Evolutionary conservation across 2,888 invertebrate species (phyloP).

Genomic region (Xiphydria camelus): DNA sequence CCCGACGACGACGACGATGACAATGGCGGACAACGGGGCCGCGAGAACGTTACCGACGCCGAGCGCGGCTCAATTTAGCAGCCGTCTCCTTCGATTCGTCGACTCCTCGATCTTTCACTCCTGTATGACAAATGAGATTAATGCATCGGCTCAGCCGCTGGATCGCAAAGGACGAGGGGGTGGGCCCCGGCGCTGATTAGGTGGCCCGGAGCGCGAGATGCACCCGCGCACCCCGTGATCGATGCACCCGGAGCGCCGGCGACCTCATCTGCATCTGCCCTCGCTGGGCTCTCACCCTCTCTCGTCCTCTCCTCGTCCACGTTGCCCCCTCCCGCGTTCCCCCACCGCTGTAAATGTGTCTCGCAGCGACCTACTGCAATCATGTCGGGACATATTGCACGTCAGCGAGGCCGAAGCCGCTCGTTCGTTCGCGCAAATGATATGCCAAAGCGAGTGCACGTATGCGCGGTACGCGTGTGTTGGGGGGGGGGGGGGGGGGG

Average conservation of each 20-base stretch:
- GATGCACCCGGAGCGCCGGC: constrained; percentile 21
- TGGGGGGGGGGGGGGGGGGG: neutral
- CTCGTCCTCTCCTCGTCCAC: constrained; percentile 23
- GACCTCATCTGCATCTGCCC: constrained; percentile 51
- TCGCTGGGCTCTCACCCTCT: constrained; percentile 21
- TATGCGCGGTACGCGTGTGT: too few relatives aligned
- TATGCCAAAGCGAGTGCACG: constrained; percentile 49
- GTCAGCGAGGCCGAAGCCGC: constrained; percentile 50
- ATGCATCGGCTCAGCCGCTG: constrained; percentile 35
- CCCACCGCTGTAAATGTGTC: constrained; percentile 30
- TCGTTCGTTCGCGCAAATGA: constrained; percentile 56
- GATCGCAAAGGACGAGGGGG: constrained; percentile 40
- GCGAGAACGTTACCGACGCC: too few relatives aligned
- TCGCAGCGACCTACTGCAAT: constrained; percentile 20
- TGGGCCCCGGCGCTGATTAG: constrained; percentile 44
- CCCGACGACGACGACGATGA: too few relatives aligned
- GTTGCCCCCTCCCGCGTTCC: constrained; percentile 32
- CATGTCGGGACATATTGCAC: constrained; percentile 52
- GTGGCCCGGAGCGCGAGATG: constrained; percentile 31
- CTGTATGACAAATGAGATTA: constrained; percentile 49
- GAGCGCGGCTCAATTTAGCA: too few relatives aligned
- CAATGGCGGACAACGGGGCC: too few relatives aligned
- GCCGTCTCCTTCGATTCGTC: constrained; percentile 26
- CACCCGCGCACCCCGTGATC: constrained; percentile 16
- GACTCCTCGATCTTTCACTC: constrained; percentile 40